Evolutionary conservation across 2,113 vertebrate genomes (phyloP).

Genomic region (Seriola aureovittata): DNA sequence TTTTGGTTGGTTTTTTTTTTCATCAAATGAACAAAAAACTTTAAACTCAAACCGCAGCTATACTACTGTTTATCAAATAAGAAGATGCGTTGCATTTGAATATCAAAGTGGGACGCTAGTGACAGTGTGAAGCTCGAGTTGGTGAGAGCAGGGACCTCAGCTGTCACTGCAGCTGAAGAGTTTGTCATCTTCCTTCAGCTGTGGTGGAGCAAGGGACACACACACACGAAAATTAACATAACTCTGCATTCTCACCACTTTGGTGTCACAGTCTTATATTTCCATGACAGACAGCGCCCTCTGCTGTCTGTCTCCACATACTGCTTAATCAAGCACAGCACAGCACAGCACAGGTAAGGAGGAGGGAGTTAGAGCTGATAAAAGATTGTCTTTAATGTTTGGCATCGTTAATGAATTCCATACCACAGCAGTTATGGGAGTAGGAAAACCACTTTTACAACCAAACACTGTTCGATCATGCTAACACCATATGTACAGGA

Average conservation of each 20-base stretch:
- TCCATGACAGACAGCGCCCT: slow-evolving; percentile 28
- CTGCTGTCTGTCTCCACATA: slow-evolving; percentile 34
- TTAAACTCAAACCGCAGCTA: background rate
- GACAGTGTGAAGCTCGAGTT: slow-evolving; percentile 20
- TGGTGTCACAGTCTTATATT: background rate
- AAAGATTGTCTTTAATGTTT: slow-evolving; percentile 89
- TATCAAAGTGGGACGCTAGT: slow-evolving; percentile 2
- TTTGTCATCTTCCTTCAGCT: background rate
- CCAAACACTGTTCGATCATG: slow-evolving; percentile 97
- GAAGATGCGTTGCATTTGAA: slow-evolving; percentile 7
- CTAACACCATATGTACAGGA: slow-evolving; percentile 99
- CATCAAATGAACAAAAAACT: no score
- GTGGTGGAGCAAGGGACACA: slow-evolving; percentile 6
- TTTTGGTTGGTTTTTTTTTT: background rate
- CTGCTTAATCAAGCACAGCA: slow-evolving; percentile 8
- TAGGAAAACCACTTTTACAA: slow-evolving; percentile 90
- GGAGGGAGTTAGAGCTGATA: slow-evolving; percentile 75
- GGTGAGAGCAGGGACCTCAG: slow-evolving; percentile 28
- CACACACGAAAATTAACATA: background rate
- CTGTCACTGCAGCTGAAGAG: slow-evolving; percentile 17
- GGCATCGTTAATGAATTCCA: slow-evolving; percentile 96
- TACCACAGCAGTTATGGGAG: slow-evolving; percentile 94
- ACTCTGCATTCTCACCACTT: slow-evolving; percentile 3
- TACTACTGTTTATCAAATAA: background rate
- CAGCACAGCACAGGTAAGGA: slow-evolving; percentile 22